These are phyloP conservation scores for Pangasius mekongensis DNA, from an alignment of 2,797 vertebrate species.

Conservation along the genomic window DNA sequence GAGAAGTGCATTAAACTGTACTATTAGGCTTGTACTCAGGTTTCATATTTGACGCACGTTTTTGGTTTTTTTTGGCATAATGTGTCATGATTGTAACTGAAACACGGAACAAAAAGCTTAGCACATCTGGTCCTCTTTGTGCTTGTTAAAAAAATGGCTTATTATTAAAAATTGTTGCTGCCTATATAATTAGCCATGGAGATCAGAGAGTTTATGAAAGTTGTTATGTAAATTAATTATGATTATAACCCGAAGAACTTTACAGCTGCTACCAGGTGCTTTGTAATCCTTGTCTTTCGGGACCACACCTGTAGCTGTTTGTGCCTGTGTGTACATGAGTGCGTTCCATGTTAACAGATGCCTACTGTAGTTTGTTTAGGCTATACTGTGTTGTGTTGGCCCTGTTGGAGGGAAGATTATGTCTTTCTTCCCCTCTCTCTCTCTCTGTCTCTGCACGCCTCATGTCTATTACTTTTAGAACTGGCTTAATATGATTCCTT, in stretches of 20 bases:
- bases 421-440: not conserved
- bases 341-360: not conserved
- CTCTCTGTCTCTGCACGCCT: not conserved
- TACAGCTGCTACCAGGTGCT: not conserved
- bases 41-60: not conserved
- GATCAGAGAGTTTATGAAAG: not conserved
- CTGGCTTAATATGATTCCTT: not conserved
- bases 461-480: not conserved
- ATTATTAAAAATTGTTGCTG: not conserved
- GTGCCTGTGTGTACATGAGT: not conserved
- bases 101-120: not conserved
- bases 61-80: not conserved
- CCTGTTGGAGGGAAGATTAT: not conserved
- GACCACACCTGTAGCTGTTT: not conserved
- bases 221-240: not conserved
- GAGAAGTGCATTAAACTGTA: not conserved
- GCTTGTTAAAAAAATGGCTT: not conserved
- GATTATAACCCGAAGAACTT: not conserved
- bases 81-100: not conserved
- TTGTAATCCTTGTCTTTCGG: not conserved
- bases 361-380: constrained; percentile 1
- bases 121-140: not conserved
- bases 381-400: not conserved
- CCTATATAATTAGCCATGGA: not conserved
- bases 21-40: not conserved